phyloP scores from a whole-genome alignment of 1,140 invertebrate genomes.

The Drosophila leontia region DNA sequence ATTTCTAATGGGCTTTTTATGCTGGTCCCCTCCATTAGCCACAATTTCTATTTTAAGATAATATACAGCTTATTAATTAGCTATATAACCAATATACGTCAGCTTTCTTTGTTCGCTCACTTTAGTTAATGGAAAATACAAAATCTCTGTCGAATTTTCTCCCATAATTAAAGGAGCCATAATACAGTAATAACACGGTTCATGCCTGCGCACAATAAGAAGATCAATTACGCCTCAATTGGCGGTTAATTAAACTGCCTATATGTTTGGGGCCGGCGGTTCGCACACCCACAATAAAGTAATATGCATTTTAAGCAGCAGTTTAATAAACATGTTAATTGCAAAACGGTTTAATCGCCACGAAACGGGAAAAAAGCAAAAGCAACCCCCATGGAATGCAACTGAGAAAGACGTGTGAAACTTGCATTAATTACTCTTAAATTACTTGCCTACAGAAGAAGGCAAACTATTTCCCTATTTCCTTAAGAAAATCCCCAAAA shows the following conservation, averaged over 20 bases:
- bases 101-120: conserved; percentile 16
- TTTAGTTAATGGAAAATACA: conserved; percentile 7
- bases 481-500: conserved; percentile 14
- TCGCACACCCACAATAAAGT: conserved; percentile 44
- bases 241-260: conserved; percentile 30
- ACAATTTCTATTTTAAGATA: conserved; percentile 1
- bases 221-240: conserved; percentile 49
- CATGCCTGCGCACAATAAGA: conserved; percentile 42
- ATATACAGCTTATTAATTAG: neutral
- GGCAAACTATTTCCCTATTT: conserved; percentile 32
- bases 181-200: conserved; percentile 29
- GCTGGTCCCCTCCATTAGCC: neutral
- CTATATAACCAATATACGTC: neutral
- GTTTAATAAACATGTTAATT: conserved; percentile 50
- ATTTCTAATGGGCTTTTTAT: neutral
- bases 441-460: neutral
- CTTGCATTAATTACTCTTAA: neutral
- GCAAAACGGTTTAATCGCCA: conserved; percentile 41
- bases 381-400: conserved; percentile 19
- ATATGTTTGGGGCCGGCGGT: conserved; percentile 14
- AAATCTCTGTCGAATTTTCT: conserved; percentile 13
- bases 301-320: conserved; percentile 52
- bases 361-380: neutral
- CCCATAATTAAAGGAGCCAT: conserved; percentile 27
- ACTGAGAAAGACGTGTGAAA: conserved; percentile 41